phyloP scores from a whole-genome alignment of 2,797 vertebrate genomes.

The Petrocephalus schoutedeni region DNA sequence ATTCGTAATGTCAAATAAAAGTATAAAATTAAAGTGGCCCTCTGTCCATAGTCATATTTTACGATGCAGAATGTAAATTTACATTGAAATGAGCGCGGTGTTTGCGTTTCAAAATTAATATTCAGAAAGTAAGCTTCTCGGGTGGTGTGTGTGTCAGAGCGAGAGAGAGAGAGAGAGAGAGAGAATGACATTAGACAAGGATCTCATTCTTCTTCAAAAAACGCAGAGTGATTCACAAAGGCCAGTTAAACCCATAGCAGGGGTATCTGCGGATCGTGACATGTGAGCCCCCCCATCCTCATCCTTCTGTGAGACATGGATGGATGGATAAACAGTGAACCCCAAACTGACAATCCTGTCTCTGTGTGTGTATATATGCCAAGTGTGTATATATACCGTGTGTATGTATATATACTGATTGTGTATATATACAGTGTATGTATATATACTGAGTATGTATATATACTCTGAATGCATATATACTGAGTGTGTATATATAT shows the following conservation, averaged over 20 bases:
- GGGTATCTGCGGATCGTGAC: background rate
- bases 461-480: background rate
- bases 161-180: background rate
- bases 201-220: conserved; percentile 7
- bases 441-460: background rate
- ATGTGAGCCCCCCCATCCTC: background rate
- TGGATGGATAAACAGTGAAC: background rate
- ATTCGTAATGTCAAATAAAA: background rate
- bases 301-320: background rate
- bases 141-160: background rate
- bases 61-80: background rate
- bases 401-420: background rate
- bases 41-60: background rate
- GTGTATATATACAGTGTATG: too few species aligned
- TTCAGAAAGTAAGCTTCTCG: background rate
- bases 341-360: background rate
- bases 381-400: background rate
- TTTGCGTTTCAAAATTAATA: conserved; percentile 8
- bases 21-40: background rate
- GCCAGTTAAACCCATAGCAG: background rate
- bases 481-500: background rate
- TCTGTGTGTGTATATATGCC: background rate
- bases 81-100: background rate
- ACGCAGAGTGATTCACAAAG: conserved; percentile 6
- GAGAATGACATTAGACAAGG: background rate